These are phyloP conservation scores for Corvus moneduloides DNA, from an alignment of 2,113 vertebrate genomes.

Conservation along the genomic window DNA sequence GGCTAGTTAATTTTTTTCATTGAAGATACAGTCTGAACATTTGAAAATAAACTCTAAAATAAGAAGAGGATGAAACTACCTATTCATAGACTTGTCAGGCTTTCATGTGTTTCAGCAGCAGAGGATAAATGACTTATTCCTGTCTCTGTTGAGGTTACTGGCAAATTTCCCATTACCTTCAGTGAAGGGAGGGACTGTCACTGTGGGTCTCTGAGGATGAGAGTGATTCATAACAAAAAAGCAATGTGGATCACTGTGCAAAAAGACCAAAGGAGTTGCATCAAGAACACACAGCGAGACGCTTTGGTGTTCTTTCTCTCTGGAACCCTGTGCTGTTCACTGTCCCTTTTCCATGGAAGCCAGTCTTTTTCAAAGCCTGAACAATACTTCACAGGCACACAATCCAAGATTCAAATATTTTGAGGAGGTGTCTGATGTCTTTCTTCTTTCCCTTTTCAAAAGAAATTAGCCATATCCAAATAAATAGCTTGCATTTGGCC, in stretches of 20 bases:
- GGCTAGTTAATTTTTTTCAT: background rate
- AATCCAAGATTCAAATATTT: background rate
- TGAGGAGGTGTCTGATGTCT: background rate
- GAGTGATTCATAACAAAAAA: background rate
- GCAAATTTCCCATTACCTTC: background rate
- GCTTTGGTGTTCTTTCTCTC: background rate
- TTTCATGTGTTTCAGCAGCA: background rate
- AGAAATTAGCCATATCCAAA: background rate
- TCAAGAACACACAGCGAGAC: background rate
- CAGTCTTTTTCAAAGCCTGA: background rate
- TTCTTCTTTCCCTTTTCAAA: background rate
- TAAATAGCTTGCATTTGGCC: background rate
- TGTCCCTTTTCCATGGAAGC: background rate
- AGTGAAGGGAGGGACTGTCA: background rate
- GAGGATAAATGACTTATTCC: slow-evolving; percentile 12
- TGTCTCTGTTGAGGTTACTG: background rate
- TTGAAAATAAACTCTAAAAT: background rate
- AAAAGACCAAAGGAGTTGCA: background rate
- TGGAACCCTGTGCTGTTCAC: background rate
- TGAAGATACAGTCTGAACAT: background rate
- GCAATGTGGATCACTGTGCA: background rate
- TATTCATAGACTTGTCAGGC: background rate
- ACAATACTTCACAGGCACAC: background rate
- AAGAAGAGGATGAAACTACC: background rate
- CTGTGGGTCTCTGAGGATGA: background rate